Percentiles rank a stretch among this genome's conserved stretches.
phyloP scores from a whole-genome alignment of 2,797 vertebrate species.

The Myotis pilosus region DNA sequence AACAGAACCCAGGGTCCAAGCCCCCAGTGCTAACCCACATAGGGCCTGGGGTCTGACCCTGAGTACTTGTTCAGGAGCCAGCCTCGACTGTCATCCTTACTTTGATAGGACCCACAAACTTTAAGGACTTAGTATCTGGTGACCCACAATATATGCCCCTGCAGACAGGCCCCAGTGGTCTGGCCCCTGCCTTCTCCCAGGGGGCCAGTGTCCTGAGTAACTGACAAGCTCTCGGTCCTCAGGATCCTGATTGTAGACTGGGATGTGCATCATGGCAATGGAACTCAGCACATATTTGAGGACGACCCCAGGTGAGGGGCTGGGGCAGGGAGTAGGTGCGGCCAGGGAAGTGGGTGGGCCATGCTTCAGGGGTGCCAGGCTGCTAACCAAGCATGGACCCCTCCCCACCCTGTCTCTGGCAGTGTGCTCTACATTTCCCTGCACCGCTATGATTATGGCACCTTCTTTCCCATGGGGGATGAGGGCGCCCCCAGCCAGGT shows the following conservation, averaged over 20 bases:
- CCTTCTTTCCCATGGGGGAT: conserved; percentile 90
- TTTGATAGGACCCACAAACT: background rate
- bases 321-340: background rate
- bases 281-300: conserved; percentile 94
- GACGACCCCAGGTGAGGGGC: conserved; percentile 88
- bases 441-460: conserved; percentile 92
- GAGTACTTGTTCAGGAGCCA: background rate
- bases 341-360: background rate
- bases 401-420: background rate
- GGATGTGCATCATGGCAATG: conserved; percentile 95
- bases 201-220: background rate
- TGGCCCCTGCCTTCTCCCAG: background rate
- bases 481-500: conserved; percentile 85
- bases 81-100: background rate
- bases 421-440: conserved; percentile 93
- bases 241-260: conserved; percentile 93
- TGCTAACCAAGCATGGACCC: background rate
- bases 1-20: background rate
- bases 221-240: background rate
- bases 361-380: background rate
- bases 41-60: background rate
- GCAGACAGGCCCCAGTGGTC: background rate
- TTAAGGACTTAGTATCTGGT: background rate
- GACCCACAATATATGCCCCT: background rate
- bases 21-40: background rate